These are phyloP conservation scores for Chloropsis hardwickii DNA, from an alignment of 2,113 vertebrate species.

Conservation along the genomic window DNA sequence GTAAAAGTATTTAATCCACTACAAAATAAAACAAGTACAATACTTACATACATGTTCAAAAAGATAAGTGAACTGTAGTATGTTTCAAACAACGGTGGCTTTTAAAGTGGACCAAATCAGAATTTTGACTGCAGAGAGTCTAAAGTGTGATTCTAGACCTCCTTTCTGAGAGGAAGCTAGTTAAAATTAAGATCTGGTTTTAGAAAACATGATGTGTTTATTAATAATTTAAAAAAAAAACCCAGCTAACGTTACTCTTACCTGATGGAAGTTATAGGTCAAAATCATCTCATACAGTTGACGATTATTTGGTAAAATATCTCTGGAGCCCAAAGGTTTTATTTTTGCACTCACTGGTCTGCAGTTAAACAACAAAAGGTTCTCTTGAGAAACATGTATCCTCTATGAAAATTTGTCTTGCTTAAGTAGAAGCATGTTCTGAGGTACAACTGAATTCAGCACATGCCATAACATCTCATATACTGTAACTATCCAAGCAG, in stretches of 20 bases:
- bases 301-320: slow-evolving; percentile 92
- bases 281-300: slow-evolving; percentile 94
- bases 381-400: background rate
- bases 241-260: slow-evolving; percentile 22
- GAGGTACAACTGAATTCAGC: background rate
- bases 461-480: background rate
- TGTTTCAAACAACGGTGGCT: background rate
- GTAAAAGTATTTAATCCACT: background rate
- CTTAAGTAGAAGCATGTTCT: background rate
- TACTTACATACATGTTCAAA: background rate
- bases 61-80: background rate
- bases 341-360: slow-evolving; percentile 91
- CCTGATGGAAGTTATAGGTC: slow-evolving; percentile 94
- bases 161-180: background rate
- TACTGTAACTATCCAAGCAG: background rate
- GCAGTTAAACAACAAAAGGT: slow-evolving; percentile 19
- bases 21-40: background rate
- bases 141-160: background rate
- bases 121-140: background rate
- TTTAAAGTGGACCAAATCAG: background rate
- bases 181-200: background rate
- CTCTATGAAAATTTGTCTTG: background rate
- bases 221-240: accelerated
- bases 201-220: background rate
- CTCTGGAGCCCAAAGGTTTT: slow-evolving; percentile 89